Evolutionary conservation across 2,113 vertebrate genomes (phyloP).

Genomic region (Microtus richardsoni): DNA sequence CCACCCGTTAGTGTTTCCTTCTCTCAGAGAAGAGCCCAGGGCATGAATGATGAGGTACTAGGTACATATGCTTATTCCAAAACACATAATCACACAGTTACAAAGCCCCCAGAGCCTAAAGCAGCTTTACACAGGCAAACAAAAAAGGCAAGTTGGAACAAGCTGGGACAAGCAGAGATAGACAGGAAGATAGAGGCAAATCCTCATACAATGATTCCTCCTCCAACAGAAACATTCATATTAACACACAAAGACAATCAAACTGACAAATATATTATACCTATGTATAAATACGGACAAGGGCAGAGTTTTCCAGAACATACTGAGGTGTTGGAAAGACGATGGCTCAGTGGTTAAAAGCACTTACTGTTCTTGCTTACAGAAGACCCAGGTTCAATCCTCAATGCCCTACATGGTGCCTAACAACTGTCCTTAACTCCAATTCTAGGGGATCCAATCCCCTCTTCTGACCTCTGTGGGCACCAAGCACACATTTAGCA

Average conservation of each 20-base stretch:
- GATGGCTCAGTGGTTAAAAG: background rate
- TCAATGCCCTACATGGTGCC: background rate
- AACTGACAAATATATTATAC: background rate
- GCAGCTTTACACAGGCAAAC: background rate
- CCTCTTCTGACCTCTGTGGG: background rate
- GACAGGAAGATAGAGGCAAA: background rate
- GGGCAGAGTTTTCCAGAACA: background rate
- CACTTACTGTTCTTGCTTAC: background rate
- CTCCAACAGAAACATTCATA: background rate
- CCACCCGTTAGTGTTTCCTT: background rate
- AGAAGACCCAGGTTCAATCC: background rate
- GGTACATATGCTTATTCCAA: background rate
- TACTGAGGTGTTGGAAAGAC: background rate
- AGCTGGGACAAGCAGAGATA: background rate
- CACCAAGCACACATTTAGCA: background rate
- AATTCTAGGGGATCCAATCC: background rate
- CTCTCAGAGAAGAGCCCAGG: background rate
- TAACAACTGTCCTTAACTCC: background rate
- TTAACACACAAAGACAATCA: background rate
- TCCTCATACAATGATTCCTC: background rate
- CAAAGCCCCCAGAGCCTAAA: background rate
- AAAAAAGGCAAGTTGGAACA: background rate
- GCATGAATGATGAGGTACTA: slow-evolving; percentile 6
- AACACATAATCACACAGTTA: background rate
- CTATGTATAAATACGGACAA: background rate